Conservation (phyloP, 2,797 vertebrate species). For the Bradypus variegatus region DNA sequence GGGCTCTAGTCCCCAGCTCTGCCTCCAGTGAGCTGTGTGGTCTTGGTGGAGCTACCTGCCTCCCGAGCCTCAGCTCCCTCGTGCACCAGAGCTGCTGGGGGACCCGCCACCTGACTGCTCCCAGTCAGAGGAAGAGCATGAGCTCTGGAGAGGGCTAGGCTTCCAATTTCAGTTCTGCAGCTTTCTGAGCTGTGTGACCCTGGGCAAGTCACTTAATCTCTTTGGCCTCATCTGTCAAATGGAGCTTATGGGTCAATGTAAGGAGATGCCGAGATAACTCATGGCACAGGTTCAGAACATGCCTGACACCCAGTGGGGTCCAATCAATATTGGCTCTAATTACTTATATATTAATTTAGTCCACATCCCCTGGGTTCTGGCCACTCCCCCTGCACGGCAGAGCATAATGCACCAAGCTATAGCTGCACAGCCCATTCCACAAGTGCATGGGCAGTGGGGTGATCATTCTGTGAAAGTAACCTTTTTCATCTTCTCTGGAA, state of each 20-base stretch:
- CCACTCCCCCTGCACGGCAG: background rate
- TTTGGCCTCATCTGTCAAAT: background rate
- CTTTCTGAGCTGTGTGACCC: background rate
- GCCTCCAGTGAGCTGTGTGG: background rate
- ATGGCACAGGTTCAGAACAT: background rate
- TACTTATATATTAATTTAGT: background rate
- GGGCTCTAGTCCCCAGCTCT: background rate
- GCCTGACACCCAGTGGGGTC: background rate
- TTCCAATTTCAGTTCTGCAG: background rate
- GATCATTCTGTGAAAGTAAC: background rate
- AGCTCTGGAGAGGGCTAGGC: background rate
- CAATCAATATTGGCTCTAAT: background rate
- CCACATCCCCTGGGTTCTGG: background rate
- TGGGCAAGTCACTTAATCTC: background rate
- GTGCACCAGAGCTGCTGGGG: background rate
- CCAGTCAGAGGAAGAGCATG: background rate
- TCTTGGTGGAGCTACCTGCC: background rate
- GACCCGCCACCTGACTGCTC: background rate
- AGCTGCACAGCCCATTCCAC: rapidly evolving
- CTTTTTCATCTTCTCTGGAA: background rate
- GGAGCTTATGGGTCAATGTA: background rate
- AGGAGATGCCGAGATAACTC: background rate
- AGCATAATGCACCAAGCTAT: rapidly evolving
- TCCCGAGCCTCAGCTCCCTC: background rate
- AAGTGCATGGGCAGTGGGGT: too few relatives aligned